Evolutionary conservation across 2,888 invertebrate species (phyloP).

Genomic region (Dioctria linearis): DNA sequence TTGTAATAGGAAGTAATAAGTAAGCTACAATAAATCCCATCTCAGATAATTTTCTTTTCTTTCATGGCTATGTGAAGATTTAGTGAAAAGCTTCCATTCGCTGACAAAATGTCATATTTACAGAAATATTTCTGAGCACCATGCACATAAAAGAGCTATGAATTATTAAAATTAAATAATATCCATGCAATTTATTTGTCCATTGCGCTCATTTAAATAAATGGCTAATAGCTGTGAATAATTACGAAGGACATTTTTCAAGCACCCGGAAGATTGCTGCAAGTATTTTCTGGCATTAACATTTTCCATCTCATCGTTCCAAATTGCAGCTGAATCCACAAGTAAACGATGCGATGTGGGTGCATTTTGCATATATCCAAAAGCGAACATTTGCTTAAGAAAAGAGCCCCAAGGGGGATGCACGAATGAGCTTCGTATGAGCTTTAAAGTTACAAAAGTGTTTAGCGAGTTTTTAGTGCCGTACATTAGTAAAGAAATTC

Average conservation of each 20-base stretch:
- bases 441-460: conserved; percentile 10
- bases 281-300: conserved; percentile 3
- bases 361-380: conserved; percentile 35
- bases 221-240: too few species aligned
- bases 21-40: too few species aligned
- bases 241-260: conserved; percentile 23
- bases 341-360: conserved; percentile 34
- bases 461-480: too few species aligned
- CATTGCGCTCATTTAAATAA: not conserved
- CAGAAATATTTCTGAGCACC: too few species aligned
- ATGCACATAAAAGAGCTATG: too few species aligned
- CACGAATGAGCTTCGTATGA: not conserved
- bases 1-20: too few species aligned
- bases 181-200: conserved; percentile 2
- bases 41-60: too few species aligned
- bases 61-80: too few species aligned
- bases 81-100: too few species aligned
- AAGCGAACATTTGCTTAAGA: conserved; percentile 33
- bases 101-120: too few species aligned
- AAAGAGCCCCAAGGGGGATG: conserved; percentile 1
- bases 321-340: conserved; percentile 20
- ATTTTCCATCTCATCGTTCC: conserved; percentile 32
- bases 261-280: not conserved
- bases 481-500: too few species aligned
- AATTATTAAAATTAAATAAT: conserved; percentile 29